phyloP scores from a whole-genome alignment of 2,888 invertebrate genomes.

The Thecocarcelia acutangulata region DNA sequence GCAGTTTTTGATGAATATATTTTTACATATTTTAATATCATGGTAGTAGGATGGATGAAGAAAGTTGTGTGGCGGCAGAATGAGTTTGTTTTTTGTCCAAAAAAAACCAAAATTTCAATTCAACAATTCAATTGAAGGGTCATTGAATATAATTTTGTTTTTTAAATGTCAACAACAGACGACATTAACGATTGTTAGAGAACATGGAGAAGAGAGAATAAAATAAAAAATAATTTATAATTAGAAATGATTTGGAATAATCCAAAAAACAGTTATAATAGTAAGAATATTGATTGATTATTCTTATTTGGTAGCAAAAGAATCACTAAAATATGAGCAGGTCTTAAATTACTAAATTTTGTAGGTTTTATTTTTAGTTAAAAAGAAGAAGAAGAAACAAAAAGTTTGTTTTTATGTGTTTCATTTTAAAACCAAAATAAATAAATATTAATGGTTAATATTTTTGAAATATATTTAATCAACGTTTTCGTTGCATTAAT shows the following conservation, averaged over 20 bases:
- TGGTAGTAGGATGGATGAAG: conserved; percentile 50
- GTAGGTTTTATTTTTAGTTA: conserved; percentile 23
- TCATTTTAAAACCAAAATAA: conserved; percentile 16
- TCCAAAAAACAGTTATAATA: conserved; percentile 69
- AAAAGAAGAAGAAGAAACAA: conserved; percentile 51
- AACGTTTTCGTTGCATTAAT: conserved; percentile 13
- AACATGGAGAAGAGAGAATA: conserved; percentile 79
- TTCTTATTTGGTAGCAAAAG: conserved; percentile 65
- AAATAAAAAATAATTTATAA: conserved; percentile 78
- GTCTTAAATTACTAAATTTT: conserved; percentile 49
- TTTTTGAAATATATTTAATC: background rate
- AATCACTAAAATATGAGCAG: conserved; percentile 66
- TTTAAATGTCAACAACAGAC: conserved; percentile 59
- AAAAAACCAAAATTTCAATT: conserved; percentile 63
- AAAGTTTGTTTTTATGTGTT: conserved; percentile 11
- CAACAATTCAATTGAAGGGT: conserved; percentile 64
- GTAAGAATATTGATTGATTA: conserved; percentile 45
- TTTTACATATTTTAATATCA: conserved; percentile 23
- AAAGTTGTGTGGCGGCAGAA: conserved; percentile 64
- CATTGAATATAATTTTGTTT: conserved; percentile 71
- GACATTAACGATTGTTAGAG: conserved; percentile 48
- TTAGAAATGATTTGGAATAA: conserved; percentile 76
- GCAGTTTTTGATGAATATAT: conserved; percentile 55
- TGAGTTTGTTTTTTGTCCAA: conserved; percentile 55
- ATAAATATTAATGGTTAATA: conserved; percentile 6